Evolutionary conservation across 2,113 vertebrate genomes (phyloP), one percentile per base, ranked within the genome.

Genomic region (Apodemus speciosus): DNA sequence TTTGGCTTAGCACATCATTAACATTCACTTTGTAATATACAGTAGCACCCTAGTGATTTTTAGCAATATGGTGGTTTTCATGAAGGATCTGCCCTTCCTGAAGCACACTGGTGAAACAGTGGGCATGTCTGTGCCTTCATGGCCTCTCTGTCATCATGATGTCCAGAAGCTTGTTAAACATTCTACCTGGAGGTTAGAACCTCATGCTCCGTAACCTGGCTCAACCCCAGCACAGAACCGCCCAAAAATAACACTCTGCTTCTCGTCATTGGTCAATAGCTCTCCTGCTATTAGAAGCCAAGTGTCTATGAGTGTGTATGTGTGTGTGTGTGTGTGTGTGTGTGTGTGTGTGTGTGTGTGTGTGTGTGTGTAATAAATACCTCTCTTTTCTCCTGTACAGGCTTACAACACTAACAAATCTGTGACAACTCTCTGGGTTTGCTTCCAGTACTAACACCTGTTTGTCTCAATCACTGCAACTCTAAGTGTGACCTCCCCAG

Each of bases 71-170:
- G 38, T 11, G 4, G 35, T 94, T 76, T 66, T 27, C 53, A 2
- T 76, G 21, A 76, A 71, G 51, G 23, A 68, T 20, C 18, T 27
- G 1, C 27, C 69, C 30, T 46, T 16, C 27, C 27, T 53, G 15
- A 6, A 9, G 0, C 3, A 0, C 4, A n/a, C 6, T 9, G 21
- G 32, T 11, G n/a, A 56, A 49, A 20, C 21, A 56, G 7, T 35
- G 35, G 23, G 9, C 2, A 6, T 66, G 35, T 1, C 10, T 56
- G 32, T 20, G 40, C 3, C n/a, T 0, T 2, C 35, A 20, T 3
- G 3, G 2, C 6, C 9, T 3, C 27, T 32, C 2, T 11, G 4
- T 85, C n/a, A 35, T 85, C n/a, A 35, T 30, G 23, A 27, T 51
- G 16, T 13, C 32, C 49, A 3, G 38, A 76, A 38, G 10, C 14